A percentile compares a stretch with the other conserved stretches of the same genome.
Evolutionary conservation across 2,888 invertebrate genomes (phyloP).

Genomic region (Yponomeuta evonymella): DNA sequence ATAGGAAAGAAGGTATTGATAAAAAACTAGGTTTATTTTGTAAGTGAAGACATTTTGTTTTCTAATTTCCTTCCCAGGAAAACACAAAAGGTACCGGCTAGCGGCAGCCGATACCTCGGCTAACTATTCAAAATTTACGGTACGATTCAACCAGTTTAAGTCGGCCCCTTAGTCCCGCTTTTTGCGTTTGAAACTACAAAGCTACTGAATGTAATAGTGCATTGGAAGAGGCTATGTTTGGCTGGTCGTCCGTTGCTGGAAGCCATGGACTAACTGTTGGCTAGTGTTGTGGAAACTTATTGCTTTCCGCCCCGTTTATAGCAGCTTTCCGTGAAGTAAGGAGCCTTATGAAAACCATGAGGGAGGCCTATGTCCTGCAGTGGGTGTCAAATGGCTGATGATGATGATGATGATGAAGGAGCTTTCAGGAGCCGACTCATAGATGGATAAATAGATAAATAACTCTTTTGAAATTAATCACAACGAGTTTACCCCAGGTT

Average conservation of each 20-base stretch:
- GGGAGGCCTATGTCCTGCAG: too few species aligned
- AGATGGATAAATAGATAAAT: too few species aligned
- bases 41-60: too few species aligned
- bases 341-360: neutral
- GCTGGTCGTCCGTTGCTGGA: neutral
- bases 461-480: too few species aligned
- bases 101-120: neutral
- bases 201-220: neutral
- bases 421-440: too few species aligned
- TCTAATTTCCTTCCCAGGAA: too few species aligned
- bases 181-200: neutral
- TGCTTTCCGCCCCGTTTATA: neutral
- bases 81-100: too few species aligned
- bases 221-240: neutral
- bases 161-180: neutral
- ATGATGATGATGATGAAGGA: too few species aligned
- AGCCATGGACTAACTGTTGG: neutral
- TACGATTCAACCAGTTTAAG: neutral
- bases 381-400: too few species aligned
- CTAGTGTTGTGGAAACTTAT: conserved; percentile 11
- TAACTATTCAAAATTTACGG: neutral
- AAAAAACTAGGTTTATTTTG: too few species aligned
- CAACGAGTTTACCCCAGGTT: too few species aligned
- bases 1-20: too few species aligned
- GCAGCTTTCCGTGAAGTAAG: neutral